Percentiles rank a stretch among this genome's conserved stretches.
Conservation (phyloP, 1,140 invertebrate species). For the Lordiphosa collinella region DNA sequence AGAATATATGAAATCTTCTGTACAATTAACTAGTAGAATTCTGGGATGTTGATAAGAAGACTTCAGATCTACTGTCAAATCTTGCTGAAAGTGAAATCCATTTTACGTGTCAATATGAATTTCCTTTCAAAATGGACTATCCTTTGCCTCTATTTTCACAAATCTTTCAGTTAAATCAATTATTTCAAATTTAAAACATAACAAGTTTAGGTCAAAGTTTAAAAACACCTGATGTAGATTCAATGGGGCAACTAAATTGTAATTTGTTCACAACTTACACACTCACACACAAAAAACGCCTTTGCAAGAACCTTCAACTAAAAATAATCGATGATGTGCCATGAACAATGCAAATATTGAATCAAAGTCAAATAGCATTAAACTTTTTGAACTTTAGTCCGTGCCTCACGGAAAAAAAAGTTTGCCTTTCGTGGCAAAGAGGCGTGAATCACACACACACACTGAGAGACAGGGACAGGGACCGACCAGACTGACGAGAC, state of each 20-base stretch:
- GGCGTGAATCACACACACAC: slow-evolving; percentile 46
- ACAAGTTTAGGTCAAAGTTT: too few species aligned
- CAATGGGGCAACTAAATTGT: neutral
- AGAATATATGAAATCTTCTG: too few species aligned
- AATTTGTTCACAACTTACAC: neutral
- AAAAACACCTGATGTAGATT: too few species aligned
- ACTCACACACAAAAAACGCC: slow-evolving; percentile 16
- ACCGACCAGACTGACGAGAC: slow-evolving; percentile 22
- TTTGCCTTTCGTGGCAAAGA: slow-evolving; percentile 29
- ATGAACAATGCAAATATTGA: slow-evolving; percentile 68
- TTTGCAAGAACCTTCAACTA: slow-evolving; percentile 27
- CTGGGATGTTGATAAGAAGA: too few species aligned
- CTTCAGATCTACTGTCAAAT: too few species aligned
- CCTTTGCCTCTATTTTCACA: too few species aligned
- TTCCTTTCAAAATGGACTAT: too few species aligned
- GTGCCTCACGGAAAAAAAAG: slow-evolving; percentile 48
- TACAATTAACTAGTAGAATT: too few species aligned
- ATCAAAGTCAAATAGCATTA: slow-evolving; percentile 76
- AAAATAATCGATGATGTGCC: slow-evolving; percentile 65
- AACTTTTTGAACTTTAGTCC: slow-evolving; percentile 66
- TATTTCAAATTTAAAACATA: too few species aligned
- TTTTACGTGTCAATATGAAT: too few species aligned
- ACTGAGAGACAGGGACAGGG: slow-evolving; percentile 3
- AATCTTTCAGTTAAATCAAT: too few species aligned
- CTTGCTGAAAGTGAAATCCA: too few species aligned